Conservation (phyloP, 2,113 vertebrate species). For the Triplophysa rosa region DNA sequence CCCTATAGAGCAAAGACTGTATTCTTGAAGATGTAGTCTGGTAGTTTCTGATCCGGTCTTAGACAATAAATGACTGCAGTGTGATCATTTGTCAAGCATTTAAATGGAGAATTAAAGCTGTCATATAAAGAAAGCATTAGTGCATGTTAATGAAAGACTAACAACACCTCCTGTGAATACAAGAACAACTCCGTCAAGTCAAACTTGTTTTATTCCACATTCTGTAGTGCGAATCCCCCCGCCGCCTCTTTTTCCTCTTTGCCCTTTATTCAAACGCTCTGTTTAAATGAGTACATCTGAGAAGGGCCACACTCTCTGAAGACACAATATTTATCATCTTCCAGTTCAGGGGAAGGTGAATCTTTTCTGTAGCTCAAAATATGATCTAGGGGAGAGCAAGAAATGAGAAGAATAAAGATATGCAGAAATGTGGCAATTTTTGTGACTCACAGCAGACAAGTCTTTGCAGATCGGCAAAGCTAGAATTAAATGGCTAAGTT, state of each 20-base stretch:
- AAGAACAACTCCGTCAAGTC: constrained; percentile 12
- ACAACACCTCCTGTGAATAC: background rate
- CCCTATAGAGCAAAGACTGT: too few species aligned
- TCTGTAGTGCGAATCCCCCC: background rate
- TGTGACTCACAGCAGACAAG: background rate
- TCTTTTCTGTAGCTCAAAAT: background rate
- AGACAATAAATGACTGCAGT: too few species aligned
- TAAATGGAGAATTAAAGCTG: background rate
- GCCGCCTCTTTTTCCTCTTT: background rate
- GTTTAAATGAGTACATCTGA: background rate
- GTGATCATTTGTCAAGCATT: background rate
- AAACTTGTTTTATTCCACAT: constrained; percentile 21
- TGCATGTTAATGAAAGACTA: background rate
- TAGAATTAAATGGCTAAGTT: background rate
- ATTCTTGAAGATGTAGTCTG: too few species aligned
- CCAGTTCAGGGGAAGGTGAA: background rate
- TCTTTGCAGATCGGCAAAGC: constrained; percentile 4
- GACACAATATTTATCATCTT: background rate
- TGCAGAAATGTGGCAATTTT: background rate
- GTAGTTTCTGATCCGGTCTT: too few species aligned
- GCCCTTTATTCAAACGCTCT: background rate
- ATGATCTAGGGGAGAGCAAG: background rate
- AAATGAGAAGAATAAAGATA: background rate
- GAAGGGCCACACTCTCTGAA: background rate
- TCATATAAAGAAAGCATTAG: background rate